These are phyloP conservation scores for Coluber constrictor DNA, from an alignment of 2,797 vertebrate species.

Conservation along the genomic window DNA sequence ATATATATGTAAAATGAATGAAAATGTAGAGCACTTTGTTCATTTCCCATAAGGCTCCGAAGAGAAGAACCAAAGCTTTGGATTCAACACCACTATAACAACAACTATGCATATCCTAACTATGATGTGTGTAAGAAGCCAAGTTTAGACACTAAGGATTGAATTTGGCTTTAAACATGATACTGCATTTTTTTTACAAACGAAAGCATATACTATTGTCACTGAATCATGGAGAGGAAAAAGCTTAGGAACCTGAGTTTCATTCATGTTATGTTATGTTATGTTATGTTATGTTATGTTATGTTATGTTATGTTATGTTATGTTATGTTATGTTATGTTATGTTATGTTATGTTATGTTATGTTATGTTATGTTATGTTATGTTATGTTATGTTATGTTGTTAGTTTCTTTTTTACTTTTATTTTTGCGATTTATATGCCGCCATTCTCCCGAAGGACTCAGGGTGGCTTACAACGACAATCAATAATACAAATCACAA, in stretches of 20 bases:
- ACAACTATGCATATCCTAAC: neutral
- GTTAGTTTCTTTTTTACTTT: too few relatives aligned
- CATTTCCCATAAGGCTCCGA: neutral
- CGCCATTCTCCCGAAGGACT: too few relatives aligned
- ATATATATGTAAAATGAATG: neutral
- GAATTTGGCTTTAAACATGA: neutral
- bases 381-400: too few relatives aligned
- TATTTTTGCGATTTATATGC: too few relatives aligned
- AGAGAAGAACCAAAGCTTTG: neutral
- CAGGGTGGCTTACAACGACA: too few relatives aligned
- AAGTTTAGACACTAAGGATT: neutral
- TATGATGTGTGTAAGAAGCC: neutral
- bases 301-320: too few relatives aligned
- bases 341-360: too few relatives aligned
- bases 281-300: too few relatives aligned
- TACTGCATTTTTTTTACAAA: neutral
- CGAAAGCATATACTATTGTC: neutral
- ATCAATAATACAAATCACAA: too few relatives aligned
- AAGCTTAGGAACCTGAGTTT: neutral
- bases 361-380: too few relatives aligned
- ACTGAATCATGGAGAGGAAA: too few relatives aligned
- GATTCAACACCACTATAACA: neutral
- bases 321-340: too few relatives aligned
- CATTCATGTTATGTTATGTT: neutral
- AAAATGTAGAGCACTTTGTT: neutral